Conservation (phyloP, 2,113 vertebrate species). For the Scytalopus superciliaris region DNA sequence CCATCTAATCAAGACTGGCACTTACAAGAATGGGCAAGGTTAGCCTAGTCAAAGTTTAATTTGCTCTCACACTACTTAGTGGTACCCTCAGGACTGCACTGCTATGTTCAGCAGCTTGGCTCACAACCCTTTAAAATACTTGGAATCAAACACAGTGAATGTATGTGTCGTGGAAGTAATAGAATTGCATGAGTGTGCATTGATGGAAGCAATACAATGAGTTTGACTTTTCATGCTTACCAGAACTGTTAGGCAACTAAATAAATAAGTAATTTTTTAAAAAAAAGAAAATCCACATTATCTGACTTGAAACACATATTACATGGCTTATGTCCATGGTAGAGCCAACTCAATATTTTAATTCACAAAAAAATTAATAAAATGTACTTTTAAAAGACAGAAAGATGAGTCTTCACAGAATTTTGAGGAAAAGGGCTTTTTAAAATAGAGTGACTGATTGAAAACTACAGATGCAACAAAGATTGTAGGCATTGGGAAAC, state of each 20-base stretch:
- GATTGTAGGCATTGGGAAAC: constrained; percentile 3
- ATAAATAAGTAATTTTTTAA: background rate
- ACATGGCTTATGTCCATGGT: background rate
- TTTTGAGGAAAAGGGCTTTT: background rate
- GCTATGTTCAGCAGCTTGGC: background rate
- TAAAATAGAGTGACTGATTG: background rate
- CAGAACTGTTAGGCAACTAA: background rate
- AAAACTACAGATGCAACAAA: background rate
- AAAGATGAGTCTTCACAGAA: background rate
- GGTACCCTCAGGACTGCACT: background rate
- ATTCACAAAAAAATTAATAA: background rate
- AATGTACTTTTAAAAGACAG: background rate
- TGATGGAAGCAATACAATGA: background rate
- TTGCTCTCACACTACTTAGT: background rate
- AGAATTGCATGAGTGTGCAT: background rate
- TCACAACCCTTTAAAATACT: background rate
- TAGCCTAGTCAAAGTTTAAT: background rate
- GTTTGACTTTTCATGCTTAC: background rate
- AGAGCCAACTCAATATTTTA: background rate
- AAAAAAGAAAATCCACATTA: too few relatives aligned
- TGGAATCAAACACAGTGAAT: background rate
- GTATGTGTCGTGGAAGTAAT: background rate
- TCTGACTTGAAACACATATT: background rate
- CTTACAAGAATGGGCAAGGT: background rate
- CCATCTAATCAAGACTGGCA: background rate